Base-by-base conservation (phyloP, 2,888 invertebrate species). In the Axea sp. region DNA sequence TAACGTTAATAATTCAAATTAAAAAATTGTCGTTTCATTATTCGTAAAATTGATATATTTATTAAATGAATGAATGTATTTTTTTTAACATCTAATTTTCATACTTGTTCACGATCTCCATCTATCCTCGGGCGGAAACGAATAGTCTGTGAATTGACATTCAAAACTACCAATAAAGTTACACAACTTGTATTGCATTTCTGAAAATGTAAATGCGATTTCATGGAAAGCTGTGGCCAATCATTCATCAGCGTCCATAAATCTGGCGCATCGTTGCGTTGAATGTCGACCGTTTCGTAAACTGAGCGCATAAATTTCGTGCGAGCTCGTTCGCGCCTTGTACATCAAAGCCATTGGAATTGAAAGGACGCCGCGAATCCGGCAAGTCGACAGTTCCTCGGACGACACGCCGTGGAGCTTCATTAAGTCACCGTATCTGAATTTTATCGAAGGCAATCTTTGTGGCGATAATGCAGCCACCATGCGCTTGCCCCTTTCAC, bases 341-440 rank as follows among this genome's bases (percentile, higher is more conserved):
- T 26, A 47, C 59, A 51, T 60, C 60, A 68, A 75, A 62, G 69
- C 26, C 53, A 45, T 35, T 47, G 41, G 64, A 60, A 65, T 65
- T 72, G 68, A 74, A 73, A 73, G 67, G 73, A 57, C 43, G 67
- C 71, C 67, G 69, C 65, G 71, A 33, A 57, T 31, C 35, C 15
- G 39, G n/a, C 55, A 8, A 60, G 49, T 60, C 71, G 60, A 51
- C 31, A 41, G 47, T 57, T n/a, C n/a, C 30, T 39, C 41, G 57
- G 62, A 41, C 68, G 39, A 65, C 55, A 39, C 53, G 60, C 22
- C 35, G 57, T 35, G 39, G 75, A 17, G 49, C 53, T 73, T 79
- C 77, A 75, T 78, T 77, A 78, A 69, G 60, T 72, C 73, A 33
- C 75, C 74, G 59, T 75, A 60, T 47, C 59, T 73, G 68, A 57